Base-by-base conservation (phyloP, 30 jellyfish, hydroid and myxozoan genomes). In the Nemopilema nomurai region DNA sequence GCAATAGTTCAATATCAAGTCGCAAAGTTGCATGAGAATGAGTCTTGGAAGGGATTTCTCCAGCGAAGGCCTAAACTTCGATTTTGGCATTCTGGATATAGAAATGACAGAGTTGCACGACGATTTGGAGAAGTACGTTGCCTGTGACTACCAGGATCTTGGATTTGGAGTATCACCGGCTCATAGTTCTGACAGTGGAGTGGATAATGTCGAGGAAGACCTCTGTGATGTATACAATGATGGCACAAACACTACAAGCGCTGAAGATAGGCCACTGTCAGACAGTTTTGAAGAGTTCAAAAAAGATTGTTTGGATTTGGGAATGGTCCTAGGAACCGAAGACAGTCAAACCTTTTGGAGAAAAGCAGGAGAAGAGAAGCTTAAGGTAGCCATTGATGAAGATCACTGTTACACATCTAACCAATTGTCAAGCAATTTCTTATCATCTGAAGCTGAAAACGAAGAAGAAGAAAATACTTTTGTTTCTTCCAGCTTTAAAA, bases 181-280 rank as follows among this genome's bases (percentile, higher is more conserved):
- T 26, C 88, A 79, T 82, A 88, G 96, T 70, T 50, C 82, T n/a
- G 96, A 88, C 67, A 88, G 96, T 31, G 96, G 96, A 20, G 88
- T 88, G 18, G 96, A 70, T 71, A 69, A 72, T 21, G 32, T 80
- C 31, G 81, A 67, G 41, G 77, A 82, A 28, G 87, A 51, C 76
- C 4, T 67, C 41, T 53, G 62, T 65, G 66, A 63, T 9, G 29
- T 67, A 22, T 80, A 32, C 30, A 20, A 67, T n/a, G 76, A 67
- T 67, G 18, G 30, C 57, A 6, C 13, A 73, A 73, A 41, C 69
- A 73, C 8, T 27, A 22, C 69, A 9, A 22, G 83, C 69, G 57
- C 13, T 41, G 13, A 41, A 6, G 57, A 41, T 13, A 13, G 13
- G 13, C 13, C 13, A 41, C 13, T 6, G 9, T 13, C 57, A 3